Conservation (phyloP, 2,797 vertebrate genomes). For the Galago senegalensis region DNA sequence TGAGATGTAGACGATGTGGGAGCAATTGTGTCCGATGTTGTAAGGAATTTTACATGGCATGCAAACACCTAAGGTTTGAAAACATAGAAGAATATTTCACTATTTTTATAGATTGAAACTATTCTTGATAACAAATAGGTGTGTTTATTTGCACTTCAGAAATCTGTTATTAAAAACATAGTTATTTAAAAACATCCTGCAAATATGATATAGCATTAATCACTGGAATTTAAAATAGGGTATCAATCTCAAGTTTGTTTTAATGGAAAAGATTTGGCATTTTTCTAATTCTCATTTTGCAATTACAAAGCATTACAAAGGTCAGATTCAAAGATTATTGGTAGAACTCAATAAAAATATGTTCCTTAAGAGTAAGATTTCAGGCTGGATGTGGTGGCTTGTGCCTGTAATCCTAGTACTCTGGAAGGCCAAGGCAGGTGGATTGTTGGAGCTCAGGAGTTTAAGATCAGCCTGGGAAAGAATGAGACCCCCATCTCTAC, state of each 20-base stretch:
- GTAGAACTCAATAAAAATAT: conserved; percentile 42
- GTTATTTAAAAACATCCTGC: not conserved
- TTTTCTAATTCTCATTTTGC: conserved; percentile 21
- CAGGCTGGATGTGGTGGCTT: not conserved
- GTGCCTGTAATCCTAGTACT: too few relatives aligned
- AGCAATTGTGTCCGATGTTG: not conserved
- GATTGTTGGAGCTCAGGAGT: too few relatives aligned
- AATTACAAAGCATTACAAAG: not conserved
- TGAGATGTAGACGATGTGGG: rapidly evolving
- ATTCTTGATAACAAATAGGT: not conserved
- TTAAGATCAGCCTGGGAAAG: too few relatives aligned
- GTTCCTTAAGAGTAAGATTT: conserved; percentile 1
- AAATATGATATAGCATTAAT: not conserved
- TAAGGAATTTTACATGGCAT: not conserved
- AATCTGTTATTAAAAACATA: not conserved
- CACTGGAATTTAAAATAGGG: not conserved
- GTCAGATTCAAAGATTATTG: not conserved
- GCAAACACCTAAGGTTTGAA: not conserved
- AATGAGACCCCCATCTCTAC: too few relatives aligned
- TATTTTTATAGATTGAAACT: not conserved
- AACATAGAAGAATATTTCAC: not conserved
- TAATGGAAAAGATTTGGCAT: not conserved
- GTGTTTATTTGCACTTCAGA: not conserved
- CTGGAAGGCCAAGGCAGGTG: too few relatives aligned
- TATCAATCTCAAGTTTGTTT: not conserved